phyloP scores from a whole-genome alignment of 2,888 invertebrate genomes.

The Disparrhopalites patrizii region DNA sequence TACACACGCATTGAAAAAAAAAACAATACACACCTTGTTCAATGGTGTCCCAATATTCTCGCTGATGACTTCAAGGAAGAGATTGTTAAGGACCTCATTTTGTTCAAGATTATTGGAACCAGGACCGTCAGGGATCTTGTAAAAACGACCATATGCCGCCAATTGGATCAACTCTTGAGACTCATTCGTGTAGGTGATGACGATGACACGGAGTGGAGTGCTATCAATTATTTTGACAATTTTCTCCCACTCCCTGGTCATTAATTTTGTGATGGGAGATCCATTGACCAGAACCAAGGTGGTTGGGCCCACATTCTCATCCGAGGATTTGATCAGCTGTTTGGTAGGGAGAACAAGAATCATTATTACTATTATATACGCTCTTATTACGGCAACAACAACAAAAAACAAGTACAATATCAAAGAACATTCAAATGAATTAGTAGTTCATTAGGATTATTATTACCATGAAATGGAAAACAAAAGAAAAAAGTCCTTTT shows the following conservation, averaged over 20 bases:
- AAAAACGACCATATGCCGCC: constrained; percentile 42
- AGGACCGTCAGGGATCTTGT: constrained; percentile 44
- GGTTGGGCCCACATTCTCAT: constrained; percentile 46
- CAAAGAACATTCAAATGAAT: not conserved
- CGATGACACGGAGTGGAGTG: constrained; percentile 44
- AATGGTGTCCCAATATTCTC: constrained; percentile 47
- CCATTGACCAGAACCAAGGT: constrained; percentile 47
- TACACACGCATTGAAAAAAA: not conserved
- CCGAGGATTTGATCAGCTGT: constrained; percentile 46
- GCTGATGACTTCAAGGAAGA: constrained; percentile 46
- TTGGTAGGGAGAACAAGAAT: not conserved
- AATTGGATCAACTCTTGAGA: constrained; percentile 42
- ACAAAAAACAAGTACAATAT: no score
- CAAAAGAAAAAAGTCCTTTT: no score
- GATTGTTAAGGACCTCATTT: constrained; percentile 45
- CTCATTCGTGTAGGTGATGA: constrained; percentile 46
- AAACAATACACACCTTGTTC: constrained; percentile 40
- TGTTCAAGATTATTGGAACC: constrained; percentile 46
- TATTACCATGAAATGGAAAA: not conserved
- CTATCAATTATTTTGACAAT: constrained; percentile 46
- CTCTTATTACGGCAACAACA: not conserved
- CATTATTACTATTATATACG: no score
- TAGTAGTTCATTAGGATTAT: no score
- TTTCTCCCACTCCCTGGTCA: constrained; percentile 45
- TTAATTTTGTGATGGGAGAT: constrained; percentile 44